Percentiles rank a stretch among this genome's conserved stretches.
These are phyloP conservation scores for Sphenodon punctatus DNA, from an alignment of 2,797 vertebrate genomes.

Conservation along the genomic window DNA sequence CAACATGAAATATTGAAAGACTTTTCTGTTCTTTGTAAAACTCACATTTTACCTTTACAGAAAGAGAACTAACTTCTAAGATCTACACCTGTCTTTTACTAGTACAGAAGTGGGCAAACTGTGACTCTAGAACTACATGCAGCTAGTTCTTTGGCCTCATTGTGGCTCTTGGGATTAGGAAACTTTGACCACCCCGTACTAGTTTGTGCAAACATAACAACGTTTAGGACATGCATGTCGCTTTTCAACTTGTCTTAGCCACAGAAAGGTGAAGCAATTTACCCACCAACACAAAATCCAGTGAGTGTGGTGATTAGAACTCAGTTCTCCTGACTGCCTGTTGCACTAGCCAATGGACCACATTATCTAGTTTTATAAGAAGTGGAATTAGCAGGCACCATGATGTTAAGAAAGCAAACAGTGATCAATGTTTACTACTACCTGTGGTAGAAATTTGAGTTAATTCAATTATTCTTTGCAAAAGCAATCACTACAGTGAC, in stretches of 20 bases:
- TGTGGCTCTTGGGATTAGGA: no score
- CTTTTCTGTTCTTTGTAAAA: fast-evolving
- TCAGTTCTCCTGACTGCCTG: fast-evolving
- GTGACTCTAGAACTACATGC: no score
- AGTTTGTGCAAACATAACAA: no score
- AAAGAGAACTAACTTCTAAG: background rate
- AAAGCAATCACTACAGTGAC: background rate
- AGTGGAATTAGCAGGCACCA: background rate
- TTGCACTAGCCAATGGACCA: fast-evolving
- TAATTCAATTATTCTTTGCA: background rate
- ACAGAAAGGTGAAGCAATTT: fast-evolving
- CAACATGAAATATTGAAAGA: background rate
- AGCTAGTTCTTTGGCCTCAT: no score
- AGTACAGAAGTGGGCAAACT: no score
- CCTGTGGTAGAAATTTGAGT: background rate
- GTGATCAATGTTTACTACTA: background rate
- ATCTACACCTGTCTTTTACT: background rate
- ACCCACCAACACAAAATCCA: background rate
- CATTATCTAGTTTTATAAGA: background rate
- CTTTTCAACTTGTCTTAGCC: fast-evolving
- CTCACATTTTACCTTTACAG: background rate
- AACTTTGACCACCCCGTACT: no score
- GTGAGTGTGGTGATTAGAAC: fast-evolving
- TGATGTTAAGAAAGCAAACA: background rate
- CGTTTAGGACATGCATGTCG: no score